phyloP scores from a whole-genome alignment of 2,113 vertebrate species.

The Butorides virescens region DNA sequence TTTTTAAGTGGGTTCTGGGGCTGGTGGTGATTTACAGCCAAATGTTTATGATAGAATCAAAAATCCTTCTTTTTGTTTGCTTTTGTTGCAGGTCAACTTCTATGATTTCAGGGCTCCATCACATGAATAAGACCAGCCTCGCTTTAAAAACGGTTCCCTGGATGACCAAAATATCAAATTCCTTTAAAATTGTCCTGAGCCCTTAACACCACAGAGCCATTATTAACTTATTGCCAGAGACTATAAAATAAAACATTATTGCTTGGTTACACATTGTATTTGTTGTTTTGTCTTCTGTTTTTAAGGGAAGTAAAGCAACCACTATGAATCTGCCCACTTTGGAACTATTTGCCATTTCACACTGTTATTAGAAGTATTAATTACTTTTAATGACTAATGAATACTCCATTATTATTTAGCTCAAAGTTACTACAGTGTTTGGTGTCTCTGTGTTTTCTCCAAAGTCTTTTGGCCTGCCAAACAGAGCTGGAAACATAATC shows the following conservation, averaged over 20 bases:
- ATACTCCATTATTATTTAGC: background rate
- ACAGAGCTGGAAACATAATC: conserved; percentile 7
- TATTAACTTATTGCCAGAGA: conserved; percentile 53
- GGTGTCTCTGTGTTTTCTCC: background rate
- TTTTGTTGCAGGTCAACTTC: conserved; percentile 4
- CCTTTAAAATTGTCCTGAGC: conserved; percentile 53
- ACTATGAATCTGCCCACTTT: background rate
- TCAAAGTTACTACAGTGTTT: background rate
- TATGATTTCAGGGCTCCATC: conserved; percentile 5
- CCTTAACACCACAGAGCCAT: conserved; percentile 14
- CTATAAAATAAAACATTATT: conserved; percentile 19
- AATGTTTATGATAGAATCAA: conserved; percentile 5
- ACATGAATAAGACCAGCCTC: background rate
- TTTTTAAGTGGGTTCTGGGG: background rate
- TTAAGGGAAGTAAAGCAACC: background rate
- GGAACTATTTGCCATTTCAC: background rate
- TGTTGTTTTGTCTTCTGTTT: background rate
- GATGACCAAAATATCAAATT: conserved; percentile 43
- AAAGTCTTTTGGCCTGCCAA: background rate
- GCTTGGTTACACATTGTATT: conserved; percentile 15
- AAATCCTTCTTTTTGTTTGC: background rate
- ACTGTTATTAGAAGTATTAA: background rate
- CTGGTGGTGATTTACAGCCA: conserved; percentile 6
- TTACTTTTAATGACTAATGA: background rate
- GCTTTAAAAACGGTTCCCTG: conserved; percentile 39